A percentile compares a stretch with the other conserved stretches of the same genome.
Conservation (phyloP, 2,888 invertebrate species). For the Autographa pulchrina region DNA sequence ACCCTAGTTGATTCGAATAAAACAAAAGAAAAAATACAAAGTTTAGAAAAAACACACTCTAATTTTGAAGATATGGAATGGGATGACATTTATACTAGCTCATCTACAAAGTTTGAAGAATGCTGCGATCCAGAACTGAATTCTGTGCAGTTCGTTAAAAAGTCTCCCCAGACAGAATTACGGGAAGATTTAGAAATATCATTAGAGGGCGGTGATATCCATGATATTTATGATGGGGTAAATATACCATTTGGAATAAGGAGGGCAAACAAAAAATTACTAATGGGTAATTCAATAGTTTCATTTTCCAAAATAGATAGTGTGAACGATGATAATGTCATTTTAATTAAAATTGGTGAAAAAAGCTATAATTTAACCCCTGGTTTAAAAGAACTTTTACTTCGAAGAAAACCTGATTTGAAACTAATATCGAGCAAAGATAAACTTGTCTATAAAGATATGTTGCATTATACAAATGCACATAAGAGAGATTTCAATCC, state of each 20-base stretch:
- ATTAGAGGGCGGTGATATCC: not conserved
- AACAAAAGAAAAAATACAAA: constrained; percentile 5
- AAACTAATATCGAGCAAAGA: not conserved
- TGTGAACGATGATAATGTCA: constrained; percentile 6
- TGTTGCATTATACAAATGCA: too few relatives aligned
- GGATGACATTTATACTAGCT: constrained; percentile 5
- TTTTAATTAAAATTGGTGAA: constrained; percentile 11
- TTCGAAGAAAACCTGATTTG: not conserved
- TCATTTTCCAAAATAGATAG: not conserved
- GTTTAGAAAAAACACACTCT: not conserved
- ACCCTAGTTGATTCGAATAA: constrained; percentile 3
- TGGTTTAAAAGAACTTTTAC: constrained; percentile 1
- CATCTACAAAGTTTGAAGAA: constrained; percentile 1
- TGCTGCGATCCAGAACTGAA: not conserved
- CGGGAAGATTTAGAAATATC: constrained; percentile 2
- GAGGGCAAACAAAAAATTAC: not conserved
- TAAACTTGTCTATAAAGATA: too few relatives aligned
- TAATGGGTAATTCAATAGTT: constrained; percentile 7
- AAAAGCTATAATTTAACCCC: constrained; percentile 12
- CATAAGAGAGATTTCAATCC: too few relatives aligned
- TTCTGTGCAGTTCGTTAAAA: not conserved
- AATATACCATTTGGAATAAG: constrained; percentile 3
- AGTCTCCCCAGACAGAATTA: not conserved
- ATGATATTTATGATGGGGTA: not conserved
- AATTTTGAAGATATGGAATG: not conserved